Evolutionary conservation across 2,113 vertebrate genomes (phyloP).

Genomic region (Channa argus): DNA sequence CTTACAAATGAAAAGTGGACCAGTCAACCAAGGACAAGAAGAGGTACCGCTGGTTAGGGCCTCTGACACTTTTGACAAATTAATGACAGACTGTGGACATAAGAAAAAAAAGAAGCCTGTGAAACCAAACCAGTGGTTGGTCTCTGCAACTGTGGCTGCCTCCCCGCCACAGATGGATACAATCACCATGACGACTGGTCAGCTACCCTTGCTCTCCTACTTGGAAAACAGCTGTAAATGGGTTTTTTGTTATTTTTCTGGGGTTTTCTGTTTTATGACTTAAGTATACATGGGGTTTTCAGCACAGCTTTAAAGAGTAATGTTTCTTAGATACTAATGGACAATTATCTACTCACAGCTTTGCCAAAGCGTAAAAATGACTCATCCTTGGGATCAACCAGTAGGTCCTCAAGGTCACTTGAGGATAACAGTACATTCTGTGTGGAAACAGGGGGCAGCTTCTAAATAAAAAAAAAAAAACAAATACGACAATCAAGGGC

Average conservation of each 20-base stretch:
- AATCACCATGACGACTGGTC: constrained; percentile 44
- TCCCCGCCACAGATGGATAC: constrained; percentile 47
- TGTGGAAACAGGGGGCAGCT: constrained; percentile 26
- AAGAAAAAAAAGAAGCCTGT: constrained; percentile 13
- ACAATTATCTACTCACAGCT: constrained; percentile 66
- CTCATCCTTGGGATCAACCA: constrained; percentile 51
- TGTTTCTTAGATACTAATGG: too few species aligned
- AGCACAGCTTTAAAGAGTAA: not conserved
- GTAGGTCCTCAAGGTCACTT: constrained; percentile 80
- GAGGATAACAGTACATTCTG: constrained; percentile 79
- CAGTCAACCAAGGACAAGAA: constrained; percentile 21
- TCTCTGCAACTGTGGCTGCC: not conserved
- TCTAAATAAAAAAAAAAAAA: constrained; percentile 33
- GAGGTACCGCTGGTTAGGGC: constrained; percentile 20
- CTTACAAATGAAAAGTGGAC: not conserved
- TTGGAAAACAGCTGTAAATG: constrained; percentile 13
- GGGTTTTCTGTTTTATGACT: constrained; percentile 9
- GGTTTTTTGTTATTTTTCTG: too few species aligned
- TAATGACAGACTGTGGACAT: constrained; percentile 30
- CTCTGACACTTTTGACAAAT: constrained; percentile 38
- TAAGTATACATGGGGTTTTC: not conserved
- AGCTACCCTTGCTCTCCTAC: constrained; percentile 16
- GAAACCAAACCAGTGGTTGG: constrained; percentile 34
- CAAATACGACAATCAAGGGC: constrained; percentile 3
- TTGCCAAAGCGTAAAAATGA: constrained; percentile 17